Conservation (phyloP, 2,888 invertebrate species). For the Melanotus villosus region DNA sequence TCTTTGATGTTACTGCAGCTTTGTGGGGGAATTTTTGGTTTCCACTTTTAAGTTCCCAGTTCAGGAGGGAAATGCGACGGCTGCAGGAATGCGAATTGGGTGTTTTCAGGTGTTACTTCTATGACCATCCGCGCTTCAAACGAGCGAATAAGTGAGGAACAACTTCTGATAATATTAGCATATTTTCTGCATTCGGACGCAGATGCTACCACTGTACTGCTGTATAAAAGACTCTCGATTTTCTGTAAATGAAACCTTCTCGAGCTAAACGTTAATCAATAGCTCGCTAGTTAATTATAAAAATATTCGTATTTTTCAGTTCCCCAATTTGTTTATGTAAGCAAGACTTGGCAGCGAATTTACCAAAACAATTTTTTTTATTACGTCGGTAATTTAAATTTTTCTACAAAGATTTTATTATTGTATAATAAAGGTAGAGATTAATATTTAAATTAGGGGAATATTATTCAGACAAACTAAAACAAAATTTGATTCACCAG, state of each 20-base stretch:
- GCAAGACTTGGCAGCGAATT: no score
- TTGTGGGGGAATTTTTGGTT: conserved; percentile 53
- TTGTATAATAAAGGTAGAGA: no score
- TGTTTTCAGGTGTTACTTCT: conserved; percentile 61
- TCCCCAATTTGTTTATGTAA: no score
- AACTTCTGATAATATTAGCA: conserved; percentile 63
- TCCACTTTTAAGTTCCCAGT: conserved; percentile 45
- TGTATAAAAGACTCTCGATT: conserved; percentile 31
- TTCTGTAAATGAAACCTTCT: conserved; percentile 27
- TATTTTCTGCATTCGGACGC: conserved; percentile 59
- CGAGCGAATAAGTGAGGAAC: conserved; percentile 59
- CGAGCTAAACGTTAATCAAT: conserved; percentile 30
- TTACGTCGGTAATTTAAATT: conserved; percentile 31
- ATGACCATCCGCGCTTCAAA: conserved; percentile 58
- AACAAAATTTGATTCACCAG: background rate
- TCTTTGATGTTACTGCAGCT: conserved; percentile 58
- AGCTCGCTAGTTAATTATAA: conserved; percentile 22
- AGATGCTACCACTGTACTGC: conserved; percentile 53
- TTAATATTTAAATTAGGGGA: no score
- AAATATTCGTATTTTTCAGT: no score
- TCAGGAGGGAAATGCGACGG: conserved; percentile 39
- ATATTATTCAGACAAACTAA: no score
- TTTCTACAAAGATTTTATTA: no score
- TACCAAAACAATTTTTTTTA: no score
- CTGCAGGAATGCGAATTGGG: conserved; percentile 56